Percentiles rank a stretch among this genome's conserved stretches.
These are phyloP conservation scores for Octonoba sinensis DNA, from an alignment of 2,888 invertebrate species.

Conservation along the genomic window DNA sequence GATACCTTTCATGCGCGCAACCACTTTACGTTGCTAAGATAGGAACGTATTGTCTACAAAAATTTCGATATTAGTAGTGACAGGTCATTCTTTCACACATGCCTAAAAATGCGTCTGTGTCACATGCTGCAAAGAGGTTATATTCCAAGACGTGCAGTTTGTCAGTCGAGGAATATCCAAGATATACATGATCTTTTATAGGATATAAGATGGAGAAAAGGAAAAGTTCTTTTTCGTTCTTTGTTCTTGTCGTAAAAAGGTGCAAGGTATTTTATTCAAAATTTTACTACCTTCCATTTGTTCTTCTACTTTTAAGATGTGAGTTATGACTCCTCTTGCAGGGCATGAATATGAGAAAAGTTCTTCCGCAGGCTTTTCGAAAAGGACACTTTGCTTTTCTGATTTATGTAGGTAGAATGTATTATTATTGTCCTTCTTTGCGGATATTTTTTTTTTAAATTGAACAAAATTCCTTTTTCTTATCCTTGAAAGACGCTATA, in stretches of 20 bases:
- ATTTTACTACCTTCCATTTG: conserved; percentile 3
- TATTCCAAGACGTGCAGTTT: conserved; percentile 23
- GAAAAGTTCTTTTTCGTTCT: not conserved
- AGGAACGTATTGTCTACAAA: conserved; percentile 4
- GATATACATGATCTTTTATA: not conserved
- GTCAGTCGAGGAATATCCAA: conserved; percentile 14
- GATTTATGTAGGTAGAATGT: too few relatives aligned
- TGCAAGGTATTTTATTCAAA: not conserved
- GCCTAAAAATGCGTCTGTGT: conserved; percentile 11
- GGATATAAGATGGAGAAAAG: not conserved
- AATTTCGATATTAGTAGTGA: conserved; percentile 30
- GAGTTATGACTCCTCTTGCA: not conserved
- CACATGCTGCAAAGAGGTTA: conserved; percentile 28
- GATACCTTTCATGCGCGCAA: too few relatives aligned
- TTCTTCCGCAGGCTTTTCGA: too few relatives aligned
- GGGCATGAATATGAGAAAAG: too few relatives aligned
- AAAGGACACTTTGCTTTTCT: too few relatives aligned
- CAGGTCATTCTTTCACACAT: conserved; percentile 42
- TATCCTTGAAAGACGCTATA: too few relatives aligned
- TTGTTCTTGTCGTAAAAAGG: too few relatives aligned
- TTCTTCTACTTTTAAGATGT: not conserved
- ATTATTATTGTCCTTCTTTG: too few relatives aligned
- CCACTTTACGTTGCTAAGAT: not conserved
- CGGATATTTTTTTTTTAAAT: too few relatives aligned
- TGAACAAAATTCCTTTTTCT: too few relatives aligned